Conservation (phyloP, 1,140 invertebrate genomes). For the Venustaconcha ellipsiformis region DNA sequence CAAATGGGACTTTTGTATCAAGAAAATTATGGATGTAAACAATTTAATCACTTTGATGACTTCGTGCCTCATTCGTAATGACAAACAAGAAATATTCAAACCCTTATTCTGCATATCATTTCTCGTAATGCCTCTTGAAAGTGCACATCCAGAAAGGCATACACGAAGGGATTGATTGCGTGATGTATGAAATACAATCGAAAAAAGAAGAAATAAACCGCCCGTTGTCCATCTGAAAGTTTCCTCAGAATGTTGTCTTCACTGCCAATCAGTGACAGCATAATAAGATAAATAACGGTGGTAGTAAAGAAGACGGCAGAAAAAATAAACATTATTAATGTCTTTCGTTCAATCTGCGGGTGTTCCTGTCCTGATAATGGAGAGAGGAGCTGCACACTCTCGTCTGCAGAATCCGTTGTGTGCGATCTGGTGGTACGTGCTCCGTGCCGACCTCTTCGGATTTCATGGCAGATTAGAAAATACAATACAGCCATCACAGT, state of each 20-base stretch:
- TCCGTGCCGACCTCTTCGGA: background rate
- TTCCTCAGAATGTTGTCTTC: slow-evolving; percentile 13
- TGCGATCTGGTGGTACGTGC: background rate
- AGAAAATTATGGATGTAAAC: too few species aligned
- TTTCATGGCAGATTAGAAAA: slow-evolving; percentile 1
- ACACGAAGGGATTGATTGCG: too few species aligned
- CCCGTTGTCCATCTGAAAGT: slow-evolving; percentile 3
- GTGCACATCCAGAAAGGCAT: too few species aligned
- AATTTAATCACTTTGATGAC: too few species aligned
- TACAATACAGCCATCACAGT: slow-evolving; percentile 11
- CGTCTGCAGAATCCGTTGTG: background rate
- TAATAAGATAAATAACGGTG: slow-evolving; percentile 11
- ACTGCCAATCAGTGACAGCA: background rate
- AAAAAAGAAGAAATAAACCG: slow-evolving; percentile 23
- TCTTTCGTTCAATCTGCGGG: background rate
- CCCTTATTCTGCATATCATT: too few species aligned
- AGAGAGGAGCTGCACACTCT: background rate
- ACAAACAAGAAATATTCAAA: too few species aligned
- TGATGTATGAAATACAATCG: background rate
- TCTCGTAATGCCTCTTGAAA: too few species aligned
- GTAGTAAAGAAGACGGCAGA: slow-evolving; percentile 13
- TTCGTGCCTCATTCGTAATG: too few species aligned
- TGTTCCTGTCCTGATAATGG: too few species aligned
- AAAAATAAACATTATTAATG: slow-evolving; percentile 13
- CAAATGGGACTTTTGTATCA: too few species aligned